Conservation (phyloP, 2,797 vertebrate genomes). For the Argentina silus region DNA sequence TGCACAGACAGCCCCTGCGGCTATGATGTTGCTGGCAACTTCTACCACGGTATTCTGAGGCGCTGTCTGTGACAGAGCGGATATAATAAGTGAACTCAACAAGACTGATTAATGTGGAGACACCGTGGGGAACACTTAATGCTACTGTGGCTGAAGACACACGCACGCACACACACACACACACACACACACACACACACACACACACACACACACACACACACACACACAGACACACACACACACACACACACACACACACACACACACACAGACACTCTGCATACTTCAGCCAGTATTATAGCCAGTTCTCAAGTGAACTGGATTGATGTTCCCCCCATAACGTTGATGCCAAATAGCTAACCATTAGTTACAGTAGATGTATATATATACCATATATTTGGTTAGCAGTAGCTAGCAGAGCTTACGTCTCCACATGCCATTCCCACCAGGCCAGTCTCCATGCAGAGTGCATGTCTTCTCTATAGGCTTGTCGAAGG, state of each 20-base stretch:
- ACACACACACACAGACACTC: constrained; percentile 4
- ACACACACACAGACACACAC: not conserved
- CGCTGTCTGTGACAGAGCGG: not conserved
- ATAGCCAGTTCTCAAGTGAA: no score
- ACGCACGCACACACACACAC: not conserved
- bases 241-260: constrained; percentile 10
- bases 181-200: constrained; percentile 11
- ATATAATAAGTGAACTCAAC: not conserved
- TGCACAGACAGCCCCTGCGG: not conserved
- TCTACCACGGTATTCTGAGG: not conserved
- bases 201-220: constrained; percentile 13
- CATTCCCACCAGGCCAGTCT: no score
- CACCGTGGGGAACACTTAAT: not conserved
- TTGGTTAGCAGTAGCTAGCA: no score
- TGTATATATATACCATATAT: no score
- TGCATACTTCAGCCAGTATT: not conserved
- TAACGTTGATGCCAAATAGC: no score
- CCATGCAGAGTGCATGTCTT: no score
- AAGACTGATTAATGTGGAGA: constrained; percentile 6
- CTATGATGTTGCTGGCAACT: not conserved
- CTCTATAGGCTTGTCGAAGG: no score
- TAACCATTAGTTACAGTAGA: no score
- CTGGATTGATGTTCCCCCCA: no score
- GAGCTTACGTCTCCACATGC: no score
- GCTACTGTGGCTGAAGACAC: not conserved